Evolutionary conservation across 2,113 vertebrate species (phyloP).

Genomic region (Xiphorhynchus elegans): DNA sequence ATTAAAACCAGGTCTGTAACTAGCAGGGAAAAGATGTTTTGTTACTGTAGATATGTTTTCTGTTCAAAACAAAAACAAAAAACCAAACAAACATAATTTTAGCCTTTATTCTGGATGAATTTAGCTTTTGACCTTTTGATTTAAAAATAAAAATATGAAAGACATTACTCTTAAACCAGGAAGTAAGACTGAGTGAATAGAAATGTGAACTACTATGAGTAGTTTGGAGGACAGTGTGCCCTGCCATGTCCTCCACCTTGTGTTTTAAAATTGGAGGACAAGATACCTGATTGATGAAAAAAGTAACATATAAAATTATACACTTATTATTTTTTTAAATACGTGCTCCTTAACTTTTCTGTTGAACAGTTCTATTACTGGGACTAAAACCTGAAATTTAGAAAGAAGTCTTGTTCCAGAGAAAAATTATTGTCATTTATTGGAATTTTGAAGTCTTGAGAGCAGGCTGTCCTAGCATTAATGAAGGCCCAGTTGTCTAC

Average conservation of each 20-base stretch:
- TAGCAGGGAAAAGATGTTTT: not conserved
- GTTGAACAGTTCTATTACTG: not conserved
- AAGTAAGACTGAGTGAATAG: not conserved
- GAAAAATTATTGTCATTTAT: not conserved
- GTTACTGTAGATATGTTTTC: not conserved
- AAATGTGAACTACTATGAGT: not conserved
- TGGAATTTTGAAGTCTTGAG: not conserved
- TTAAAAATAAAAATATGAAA: not conserved
- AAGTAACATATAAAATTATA: not conserved
- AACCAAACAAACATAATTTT: not conserved
- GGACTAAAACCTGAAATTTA: not conserved
- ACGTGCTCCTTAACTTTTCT: not conserved
- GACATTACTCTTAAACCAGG: not conserved
- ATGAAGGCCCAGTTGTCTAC: not conserved
- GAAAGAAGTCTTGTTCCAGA: not conserved
- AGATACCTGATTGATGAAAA: not conserved
- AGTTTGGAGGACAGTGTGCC: not conserved
- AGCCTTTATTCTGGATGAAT: not conserved
- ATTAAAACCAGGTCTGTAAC: not conserved
- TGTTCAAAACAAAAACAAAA: not conserved
- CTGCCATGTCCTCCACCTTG: rapidly evolving
- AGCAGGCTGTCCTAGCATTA: not conserved
- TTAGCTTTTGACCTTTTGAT: not conserved
- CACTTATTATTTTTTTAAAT: not conserved
- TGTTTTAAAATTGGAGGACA: not conserved